Conservation (phyloP, 2,113 vertebrate genomes). For the Phoenicopterus ruber region DNA sequence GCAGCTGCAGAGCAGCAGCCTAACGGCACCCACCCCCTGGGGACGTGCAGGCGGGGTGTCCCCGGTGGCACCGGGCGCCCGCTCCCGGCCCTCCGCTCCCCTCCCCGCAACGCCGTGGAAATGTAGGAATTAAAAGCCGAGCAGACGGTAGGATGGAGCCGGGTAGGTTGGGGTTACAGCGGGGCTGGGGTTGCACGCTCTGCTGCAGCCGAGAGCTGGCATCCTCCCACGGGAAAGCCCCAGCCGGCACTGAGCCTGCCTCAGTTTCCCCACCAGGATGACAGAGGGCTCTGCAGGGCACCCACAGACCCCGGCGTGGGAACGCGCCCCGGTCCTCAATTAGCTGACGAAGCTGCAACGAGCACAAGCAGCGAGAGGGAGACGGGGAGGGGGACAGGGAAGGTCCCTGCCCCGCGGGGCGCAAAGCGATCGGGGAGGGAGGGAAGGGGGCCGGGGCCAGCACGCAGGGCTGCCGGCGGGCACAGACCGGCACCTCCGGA, state of each 20-base stretch:
- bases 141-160: neutral
- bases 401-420: rapidly evolving
- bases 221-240: neutral
- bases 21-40: neutral
- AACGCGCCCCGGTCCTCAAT: neutral
- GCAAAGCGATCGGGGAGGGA: rapidly evolving
- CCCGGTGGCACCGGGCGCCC: rapidly evolving
- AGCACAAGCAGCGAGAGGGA: neutral
- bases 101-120: rapidly evolving
- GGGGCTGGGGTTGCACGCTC: neutral
- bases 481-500: neutral
- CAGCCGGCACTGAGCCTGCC: neutral
- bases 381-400: neutral
- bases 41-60: neutral
- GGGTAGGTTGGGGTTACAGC: rapidly evolving
- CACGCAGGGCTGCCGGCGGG: rapidly evolving
- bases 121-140: neutral
- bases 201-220: neutral
- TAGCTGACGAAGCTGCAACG: neutral
- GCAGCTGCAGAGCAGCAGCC: neutral
- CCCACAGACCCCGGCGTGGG: neutral
- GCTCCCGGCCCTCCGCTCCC: neutral
- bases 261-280: neutral
- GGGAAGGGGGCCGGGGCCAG: neutral
- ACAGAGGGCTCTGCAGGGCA: neutral